Evolutionary conservation across 2,797 vertebrate species (phyloP).

Genomic region (Antennarius maculatus): DNA sequence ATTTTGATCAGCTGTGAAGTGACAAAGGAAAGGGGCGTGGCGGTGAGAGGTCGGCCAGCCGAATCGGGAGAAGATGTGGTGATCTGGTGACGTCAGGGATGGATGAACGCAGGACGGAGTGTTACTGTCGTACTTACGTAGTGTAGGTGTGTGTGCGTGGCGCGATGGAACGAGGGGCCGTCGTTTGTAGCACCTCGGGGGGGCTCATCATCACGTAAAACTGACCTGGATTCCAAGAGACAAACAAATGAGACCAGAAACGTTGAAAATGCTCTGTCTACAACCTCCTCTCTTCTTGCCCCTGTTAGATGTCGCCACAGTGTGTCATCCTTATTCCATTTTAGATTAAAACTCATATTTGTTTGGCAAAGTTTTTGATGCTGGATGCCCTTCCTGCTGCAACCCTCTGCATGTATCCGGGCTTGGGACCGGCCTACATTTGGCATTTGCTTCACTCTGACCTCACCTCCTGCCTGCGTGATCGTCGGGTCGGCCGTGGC

Average conservation of each 20-base stretch:
- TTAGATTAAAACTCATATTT: no score
- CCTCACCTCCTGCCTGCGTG: constrained; percentile 88
- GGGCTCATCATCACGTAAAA: constrained; percentile 97
- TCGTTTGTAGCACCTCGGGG: constrained; percentile 89
- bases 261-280: no score
- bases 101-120: not conserved
- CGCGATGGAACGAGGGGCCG: constrained; percentile 86
- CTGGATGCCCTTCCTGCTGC: no score
- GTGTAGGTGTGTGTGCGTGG: constrained; percentile 91
- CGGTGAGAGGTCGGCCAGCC: constrained; percentile 23
- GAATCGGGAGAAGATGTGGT: not conserved
- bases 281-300: no score
- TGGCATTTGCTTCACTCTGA: no score
- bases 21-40: constrained; percentile 8
- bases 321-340: no score
- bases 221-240: constrained; percentile 78
- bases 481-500: constrained; percentile 86
- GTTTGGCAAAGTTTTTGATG: no score
- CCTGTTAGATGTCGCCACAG: no score
- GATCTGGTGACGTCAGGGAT: constrained; percentile 10
- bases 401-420: no score
- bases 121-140: constrained; percentile 78
- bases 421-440: no score
- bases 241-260: not conserved
- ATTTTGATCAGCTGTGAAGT: constrained; percentile 21